Percentiles rank a stretch among this genome's conserved stretches.
These are phyloP conservation scores for Eupithecia subumbrata DNA, from an alignment of 2,888 invertebrate genomes.

Conservation along the genomic window DNA sequence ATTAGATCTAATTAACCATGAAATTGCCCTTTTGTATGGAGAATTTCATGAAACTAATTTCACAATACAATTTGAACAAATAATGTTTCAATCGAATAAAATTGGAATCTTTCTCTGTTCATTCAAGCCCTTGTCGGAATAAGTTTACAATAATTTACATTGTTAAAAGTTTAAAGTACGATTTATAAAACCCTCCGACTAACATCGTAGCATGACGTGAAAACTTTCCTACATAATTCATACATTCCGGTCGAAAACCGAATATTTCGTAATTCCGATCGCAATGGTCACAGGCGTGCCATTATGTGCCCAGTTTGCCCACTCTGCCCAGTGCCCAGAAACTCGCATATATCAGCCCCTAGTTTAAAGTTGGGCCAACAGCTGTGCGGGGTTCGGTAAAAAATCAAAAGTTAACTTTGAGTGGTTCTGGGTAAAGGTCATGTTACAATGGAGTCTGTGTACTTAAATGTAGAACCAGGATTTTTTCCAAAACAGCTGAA, in stretches of 20 bases:
- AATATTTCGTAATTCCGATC: slow-evolving; percentile 19
- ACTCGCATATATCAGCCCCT: slow-evolving; percentile 39
- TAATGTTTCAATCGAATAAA: background rate
- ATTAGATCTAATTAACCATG: no score
- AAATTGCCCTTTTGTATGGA: no score
- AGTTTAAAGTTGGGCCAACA: slow-evolving; percentile 39
- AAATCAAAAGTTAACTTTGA: slow-evolving; percentile 42
- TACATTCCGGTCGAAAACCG: slow-evolving; percentile 18
- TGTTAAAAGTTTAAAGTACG: background rate
- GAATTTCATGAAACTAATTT: no score
- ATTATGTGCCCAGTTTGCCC: slow-evolving; percentile 17
- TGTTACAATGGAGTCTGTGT: slow-evolving; percentile 22
- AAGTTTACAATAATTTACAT: background rate
- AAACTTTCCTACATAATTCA: slow-evolving; percentile 16
- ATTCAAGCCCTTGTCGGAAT: background rate
- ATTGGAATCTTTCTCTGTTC: background rate
- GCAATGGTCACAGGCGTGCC: slow-evolving; percentile 24
- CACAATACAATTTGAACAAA: no score
- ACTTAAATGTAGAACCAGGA: background rate
- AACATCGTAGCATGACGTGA: background rate
- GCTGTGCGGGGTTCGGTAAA: slow-evolving; percentile 37
- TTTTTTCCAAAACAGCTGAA: background rate
- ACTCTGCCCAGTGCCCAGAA: slow-evolving; percentile 15
- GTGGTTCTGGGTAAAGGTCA: slow-evolving; percentile 29
- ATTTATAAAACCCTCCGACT: background rate